Conservation (phyloP, 2,113 vertebrate genomes). For the Nycticebus coucang region DNA sequence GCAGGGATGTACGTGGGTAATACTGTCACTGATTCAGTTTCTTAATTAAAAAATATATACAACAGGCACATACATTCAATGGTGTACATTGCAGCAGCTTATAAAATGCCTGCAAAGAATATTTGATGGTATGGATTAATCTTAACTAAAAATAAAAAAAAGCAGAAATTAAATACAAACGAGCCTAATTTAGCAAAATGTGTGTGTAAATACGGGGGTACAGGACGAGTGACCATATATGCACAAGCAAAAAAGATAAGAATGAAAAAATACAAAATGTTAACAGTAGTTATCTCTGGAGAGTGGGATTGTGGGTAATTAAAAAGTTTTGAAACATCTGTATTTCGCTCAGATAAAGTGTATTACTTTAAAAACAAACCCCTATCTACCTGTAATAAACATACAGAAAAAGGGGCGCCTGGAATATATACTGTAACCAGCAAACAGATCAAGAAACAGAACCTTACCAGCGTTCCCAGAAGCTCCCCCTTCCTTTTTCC, state of each 20-base stretch:
- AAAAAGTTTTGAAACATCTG: neutral
- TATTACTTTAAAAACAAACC: neutral
- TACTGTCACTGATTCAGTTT: neutral
- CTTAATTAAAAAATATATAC: neutral
- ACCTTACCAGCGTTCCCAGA: neutral
- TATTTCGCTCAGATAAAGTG: neutral
- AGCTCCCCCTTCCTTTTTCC: neutral
- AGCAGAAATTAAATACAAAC: neutral
- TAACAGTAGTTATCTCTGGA: neutral
- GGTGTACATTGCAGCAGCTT: neutral
- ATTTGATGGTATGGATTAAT: neutral
- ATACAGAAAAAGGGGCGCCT: neutral
- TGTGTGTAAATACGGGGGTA: neutral
- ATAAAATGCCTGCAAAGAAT: neutral
- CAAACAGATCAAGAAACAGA: neutral
- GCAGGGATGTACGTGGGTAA: neutral
- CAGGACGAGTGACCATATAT: neutral
- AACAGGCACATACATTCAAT: neutral
- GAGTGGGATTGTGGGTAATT: neutral
- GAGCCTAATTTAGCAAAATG: constrained; percentile 12
- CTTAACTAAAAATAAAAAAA: constrained; percentile 19
- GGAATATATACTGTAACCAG: neutral
- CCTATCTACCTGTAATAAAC: neutral
- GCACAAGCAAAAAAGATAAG: neutral
- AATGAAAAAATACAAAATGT: constrained; percentile 9